These are phyloP conservation scores for Chalcis sispes DNA, from an alignment of 2,888 invertebrate species.

Conservation along the genomic window DNA sequence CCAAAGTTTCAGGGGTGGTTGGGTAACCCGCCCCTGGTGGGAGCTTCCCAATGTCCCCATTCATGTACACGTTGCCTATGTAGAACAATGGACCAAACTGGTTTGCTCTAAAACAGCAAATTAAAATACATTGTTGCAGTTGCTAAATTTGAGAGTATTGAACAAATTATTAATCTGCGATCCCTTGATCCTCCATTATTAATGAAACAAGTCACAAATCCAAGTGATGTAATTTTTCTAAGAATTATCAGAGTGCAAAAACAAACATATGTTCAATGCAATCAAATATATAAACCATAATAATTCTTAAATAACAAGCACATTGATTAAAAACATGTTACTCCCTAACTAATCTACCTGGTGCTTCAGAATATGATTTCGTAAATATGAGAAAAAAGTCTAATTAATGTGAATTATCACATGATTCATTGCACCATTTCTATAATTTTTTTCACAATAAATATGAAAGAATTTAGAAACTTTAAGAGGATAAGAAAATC, in stretches of 20 bases:
- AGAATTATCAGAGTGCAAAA: conserved; percentile 58
- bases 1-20: conserved; percentile 83
- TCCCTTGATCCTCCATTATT: background rate
- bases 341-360: background rate
- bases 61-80: conserved; percentile 87
- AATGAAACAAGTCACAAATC: conserved; percentile 51
- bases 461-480: too few species aligned
- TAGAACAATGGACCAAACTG: conserved; percentile 49
- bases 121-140: background rate
- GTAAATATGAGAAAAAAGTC: background rate
- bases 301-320: background rate
- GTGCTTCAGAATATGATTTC: background rate
- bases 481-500: too few species aligned
- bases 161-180: background rate
- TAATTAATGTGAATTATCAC: too few species aligned
- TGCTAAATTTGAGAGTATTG: background rate
- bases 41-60: conserved; percentile 88
- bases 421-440: too few species aligned
- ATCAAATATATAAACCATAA: conserved; percentile 4
- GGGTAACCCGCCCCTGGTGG: conserved; percentile 84
- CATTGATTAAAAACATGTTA: background rate
- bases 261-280: conserved; percentile 57
- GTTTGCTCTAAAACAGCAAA: conserved; percentile 47
- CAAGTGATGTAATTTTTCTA: conserved; percentile 58
- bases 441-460: too few species aligned